Conservation (phyloP, 2,888 invertebrate species). For the Agapostemon virescens region DNA sequence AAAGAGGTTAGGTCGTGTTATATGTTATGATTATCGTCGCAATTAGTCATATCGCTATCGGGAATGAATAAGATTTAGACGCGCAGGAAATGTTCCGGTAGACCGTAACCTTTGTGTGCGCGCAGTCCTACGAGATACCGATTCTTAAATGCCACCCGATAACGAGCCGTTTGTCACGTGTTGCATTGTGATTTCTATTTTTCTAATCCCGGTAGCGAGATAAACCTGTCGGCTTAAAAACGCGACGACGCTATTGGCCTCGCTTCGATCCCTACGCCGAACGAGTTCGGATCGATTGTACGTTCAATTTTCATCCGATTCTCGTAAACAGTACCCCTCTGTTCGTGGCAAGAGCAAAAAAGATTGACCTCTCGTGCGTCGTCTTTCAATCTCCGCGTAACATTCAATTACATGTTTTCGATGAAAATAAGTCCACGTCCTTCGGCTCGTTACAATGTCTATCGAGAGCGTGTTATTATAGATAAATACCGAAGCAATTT, state of each 20-base stretch:
- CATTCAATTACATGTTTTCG: constrained; percentile 1
- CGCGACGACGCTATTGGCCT: constrained; percentile 4
- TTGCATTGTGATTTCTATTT: constrained; percentile 49
- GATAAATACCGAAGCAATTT: constrained; percentile 3
- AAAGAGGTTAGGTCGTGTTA: constrained; percentile 30
- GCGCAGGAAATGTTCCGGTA: constrained; percentile 51
- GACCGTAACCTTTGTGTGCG: constrained; percentile 36
- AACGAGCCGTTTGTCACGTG: constrained; percentile 44
- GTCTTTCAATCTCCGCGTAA: background rate
- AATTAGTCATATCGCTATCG: constrained; percentile 62
- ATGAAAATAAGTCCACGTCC: background rate
- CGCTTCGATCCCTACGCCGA: constrained; percentile 1
- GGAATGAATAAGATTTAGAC: constrained; percentile 62
- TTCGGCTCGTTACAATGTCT: background rate
- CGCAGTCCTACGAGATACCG: constrained; percentile 36
- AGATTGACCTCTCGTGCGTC: background rate
- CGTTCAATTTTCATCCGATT: background rate
- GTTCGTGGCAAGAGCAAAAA: background rate
- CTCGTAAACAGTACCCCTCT: background rate
- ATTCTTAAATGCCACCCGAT: constrained; percentile 50
- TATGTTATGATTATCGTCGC: constrained; percentile 49
- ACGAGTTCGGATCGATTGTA: constrained; percentile 14
- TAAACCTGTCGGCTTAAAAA: constrained; percentile 7
- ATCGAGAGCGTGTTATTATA: constrained; percentile 1
- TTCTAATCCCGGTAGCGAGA: constrained; percentile 25